Percentiles rank a stretch among this genome's conserved stretches.
Evolutionary conservation across 2,113 vertebrate genomes (phyloP).

Genomic region (Perognathus longimembris): DNA sequence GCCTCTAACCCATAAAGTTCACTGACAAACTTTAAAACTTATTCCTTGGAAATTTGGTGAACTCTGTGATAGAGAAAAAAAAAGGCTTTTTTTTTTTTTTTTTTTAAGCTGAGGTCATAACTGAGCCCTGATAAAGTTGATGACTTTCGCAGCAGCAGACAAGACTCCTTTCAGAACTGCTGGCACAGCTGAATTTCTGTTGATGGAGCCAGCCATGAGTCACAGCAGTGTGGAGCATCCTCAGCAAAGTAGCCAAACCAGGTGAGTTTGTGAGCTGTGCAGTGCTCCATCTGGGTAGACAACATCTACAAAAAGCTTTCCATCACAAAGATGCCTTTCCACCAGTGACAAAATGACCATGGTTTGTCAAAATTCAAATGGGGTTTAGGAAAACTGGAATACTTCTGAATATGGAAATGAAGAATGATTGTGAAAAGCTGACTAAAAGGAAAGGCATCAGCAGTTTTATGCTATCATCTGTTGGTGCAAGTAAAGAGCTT

Average conservation of each 20-base stretch:
- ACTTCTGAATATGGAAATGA: background rate
- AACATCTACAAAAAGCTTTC: background rate
- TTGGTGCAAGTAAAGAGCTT: conserved; percentile 5
- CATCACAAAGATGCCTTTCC: background rate
- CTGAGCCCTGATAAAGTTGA: background rate
- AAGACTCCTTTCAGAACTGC: background rate
- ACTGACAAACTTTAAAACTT: conserved; percentile 28
- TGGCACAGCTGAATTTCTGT: background rate
- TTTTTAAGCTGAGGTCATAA: background rate
- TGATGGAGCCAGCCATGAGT: background rate
- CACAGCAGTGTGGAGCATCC: background rate
- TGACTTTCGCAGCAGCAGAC: background rate
- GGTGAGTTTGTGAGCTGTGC: background rate
- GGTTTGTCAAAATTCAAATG: background rate
- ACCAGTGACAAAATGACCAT: background rate
- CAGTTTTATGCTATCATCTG: background rate
- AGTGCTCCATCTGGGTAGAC: background rate
- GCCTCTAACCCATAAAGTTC: background rate
- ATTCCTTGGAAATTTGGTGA: conserved; percentile 22
- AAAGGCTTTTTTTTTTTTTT: background rate
- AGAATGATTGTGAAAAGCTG: too few species aligned
- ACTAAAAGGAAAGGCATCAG: background rate
- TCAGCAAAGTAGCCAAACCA: background rate
- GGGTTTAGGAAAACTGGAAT: background rate
- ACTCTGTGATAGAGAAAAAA: background rate